Conservation (phyloP, 2,797 vertebrate genomes). For the Siniperca undulata region DNA sequence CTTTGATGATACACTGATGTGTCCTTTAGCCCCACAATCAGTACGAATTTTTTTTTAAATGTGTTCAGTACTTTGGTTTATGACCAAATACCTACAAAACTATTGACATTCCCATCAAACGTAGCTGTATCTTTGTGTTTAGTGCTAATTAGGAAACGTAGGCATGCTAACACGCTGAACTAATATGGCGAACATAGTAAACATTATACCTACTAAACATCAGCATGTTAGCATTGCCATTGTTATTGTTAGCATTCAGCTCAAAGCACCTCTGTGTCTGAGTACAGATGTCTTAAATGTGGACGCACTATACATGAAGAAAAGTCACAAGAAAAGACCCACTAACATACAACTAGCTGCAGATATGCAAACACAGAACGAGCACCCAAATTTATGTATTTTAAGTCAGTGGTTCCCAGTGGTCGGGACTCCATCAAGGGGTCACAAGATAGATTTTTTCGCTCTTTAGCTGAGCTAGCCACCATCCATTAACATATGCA, state of each 20-base stretch:
- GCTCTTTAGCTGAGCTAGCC: not conserved
- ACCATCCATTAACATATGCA: not conserved
- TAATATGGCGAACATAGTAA: not conserved
- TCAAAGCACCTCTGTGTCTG: not conserved
- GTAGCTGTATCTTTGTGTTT: not conserved
- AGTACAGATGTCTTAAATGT: too few relatives aligned
- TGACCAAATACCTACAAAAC: not conserved
- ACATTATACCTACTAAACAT: not conserved
- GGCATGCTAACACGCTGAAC: not conserved
- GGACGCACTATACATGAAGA: not conserved
- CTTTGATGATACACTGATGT: not conserved
- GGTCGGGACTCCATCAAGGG: not conserved
- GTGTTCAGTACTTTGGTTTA: not conserved
- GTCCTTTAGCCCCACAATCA: not conserved
- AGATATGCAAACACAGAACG: constrained; percentile 7
- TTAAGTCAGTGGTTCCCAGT: not conserved
- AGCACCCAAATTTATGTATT: not conserved
- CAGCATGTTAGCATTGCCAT: not conserved
- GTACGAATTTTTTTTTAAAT: not conserved
- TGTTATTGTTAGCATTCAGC: not conserved
- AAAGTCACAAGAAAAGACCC: not conserved
- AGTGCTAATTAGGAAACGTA: not conserved
- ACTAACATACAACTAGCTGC: not conserved
- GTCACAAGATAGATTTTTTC: not conserved
- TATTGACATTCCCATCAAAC: not conserved